Conservation (phyloP, 2,888 invertebrate species). For the Adineta ricciae region DNA sequence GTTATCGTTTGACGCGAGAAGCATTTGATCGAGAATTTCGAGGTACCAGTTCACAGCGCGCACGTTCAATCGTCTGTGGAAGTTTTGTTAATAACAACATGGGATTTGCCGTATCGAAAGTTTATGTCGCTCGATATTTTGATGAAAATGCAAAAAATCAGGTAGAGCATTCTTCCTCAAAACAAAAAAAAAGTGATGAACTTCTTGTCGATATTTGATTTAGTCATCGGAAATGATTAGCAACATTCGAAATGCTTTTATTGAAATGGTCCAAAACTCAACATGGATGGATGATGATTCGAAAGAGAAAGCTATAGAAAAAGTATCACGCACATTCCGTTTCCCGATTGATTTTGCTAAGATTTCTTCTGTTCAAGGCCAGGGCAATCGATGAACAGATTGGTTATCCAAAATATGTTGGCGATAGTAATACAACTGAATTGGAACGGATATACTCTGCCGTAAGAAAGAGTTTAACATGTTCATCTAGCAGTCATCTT, state of each 20-base stretch:
- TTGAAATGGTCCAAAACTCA: conserved; percentile 69
- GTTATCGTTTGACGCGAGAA: conserved; percentile 73
- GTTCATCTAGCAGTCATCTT: neutral
- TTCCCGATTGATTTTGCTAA: neutral
- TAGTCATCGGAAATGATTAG: conserved; percentile 65
- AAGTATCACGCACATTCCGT: conserved; percentile 58
- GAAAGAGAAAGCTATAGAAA: conserved; percentile 49
- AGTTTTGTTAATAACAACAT: conserved; percentile 74
- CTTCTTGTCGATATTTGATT: neutral
- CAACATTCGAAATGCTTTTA: conserved; percentile 73
- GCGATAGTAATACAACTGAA: neutral
- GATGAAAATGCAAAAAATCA: conserved; percentile 74
- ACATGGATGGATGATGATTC: conserved; percentile 86
- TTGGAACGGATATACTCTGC: neutral
- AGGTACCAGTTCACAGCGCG: conserved; percentile 57
- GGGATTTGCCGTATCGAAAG: conserved; percentile 79
- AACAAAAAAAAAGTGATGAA: neutral
- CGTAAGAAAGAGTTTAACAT: neutral
- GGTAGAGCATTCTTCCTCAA: conserved; percentile 50
- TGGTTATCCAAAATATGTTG: neutral
- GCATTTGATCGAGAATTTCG: conserved; percentile 56
- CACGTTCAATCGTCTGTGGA: conserved; percentile 82
- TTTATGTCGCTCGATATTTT: conserved; percentile 78
- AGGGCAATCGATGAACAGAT: neutral
- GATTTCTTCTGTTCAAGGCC: neutral